A percentile compares a stretch with the other conserved stretches of the same genome.
phyloP scores from a whole-genome alignment of 1,140 invertebrate genomes.

The Galleria mellonella region DNA sequence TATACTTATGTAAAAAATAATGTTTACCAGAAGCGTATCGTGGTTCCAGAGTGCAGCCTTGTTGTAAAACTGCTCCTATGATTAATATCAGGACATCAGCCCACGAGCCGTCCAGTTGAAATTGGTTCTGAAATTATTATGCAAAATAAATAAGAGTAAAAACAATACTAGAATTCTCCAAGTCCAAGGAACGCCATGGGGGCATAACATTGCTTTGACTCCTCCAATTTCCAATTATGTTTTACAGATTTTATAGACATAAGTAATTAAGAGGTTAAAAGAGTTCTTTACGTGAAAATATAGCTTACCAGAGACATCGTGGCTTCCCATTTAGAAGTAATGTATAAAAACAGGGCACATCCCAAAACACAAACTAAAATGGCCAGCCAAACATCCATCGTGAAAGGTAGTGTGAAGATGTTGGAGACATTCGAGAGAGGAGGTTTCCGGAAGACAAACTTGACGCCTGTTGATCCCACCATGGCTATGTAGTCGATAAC shows the following conservation, averaged over 20 bases:
- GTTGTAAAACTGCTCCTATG: conserved; percentile 72
- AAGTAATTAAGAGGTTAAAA: no score
- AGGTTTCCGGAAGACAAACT: conserved; percentile 79
- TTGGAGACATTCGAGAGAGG: conserved; percentile 78
- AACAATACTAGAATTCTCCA: no score
- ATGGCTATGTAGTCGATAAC: conserved; percentile 78
- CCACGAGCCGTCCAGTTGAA: conserved; percentile 58
- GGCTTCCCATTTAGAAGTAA: conserved; percentile 63
- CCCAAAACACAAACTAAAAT: conserved; percentile 59
- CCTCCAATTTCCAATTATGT: no score
- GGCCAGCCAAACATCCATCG: conserved; percentile 76
- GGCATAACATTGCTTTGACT: no score
- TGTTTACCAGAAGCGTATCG: conserved; percentile 57
- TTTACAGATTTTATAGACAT: no score
- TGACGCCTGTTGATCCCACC: conserved; percentile 74
- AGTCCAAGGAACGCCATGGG: no score
- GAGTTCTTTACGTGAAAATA: no score
- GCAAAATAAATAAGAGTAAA: no score
- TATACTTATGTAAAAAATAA: no score
- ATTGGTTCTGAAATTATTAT: conserved; percentile 40
- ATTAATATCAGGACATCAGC: conserved; percentile 69
- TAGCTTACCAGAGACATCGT: conserved; percentile 43
- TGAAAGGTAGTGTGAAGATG: conserved; percentile 79
- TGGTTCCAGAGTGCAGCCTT: conserved; percentile 70
- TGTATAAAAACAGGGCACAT: conserved; percentile 48